A percentile compares a stretch with the other conserved stretches of the same genome.
These are phyloP conservation scores for Darevskia mixta DNA, from an alignment of 2,797 vertebrate genomes.

Conservation along the genomic window DNA sequence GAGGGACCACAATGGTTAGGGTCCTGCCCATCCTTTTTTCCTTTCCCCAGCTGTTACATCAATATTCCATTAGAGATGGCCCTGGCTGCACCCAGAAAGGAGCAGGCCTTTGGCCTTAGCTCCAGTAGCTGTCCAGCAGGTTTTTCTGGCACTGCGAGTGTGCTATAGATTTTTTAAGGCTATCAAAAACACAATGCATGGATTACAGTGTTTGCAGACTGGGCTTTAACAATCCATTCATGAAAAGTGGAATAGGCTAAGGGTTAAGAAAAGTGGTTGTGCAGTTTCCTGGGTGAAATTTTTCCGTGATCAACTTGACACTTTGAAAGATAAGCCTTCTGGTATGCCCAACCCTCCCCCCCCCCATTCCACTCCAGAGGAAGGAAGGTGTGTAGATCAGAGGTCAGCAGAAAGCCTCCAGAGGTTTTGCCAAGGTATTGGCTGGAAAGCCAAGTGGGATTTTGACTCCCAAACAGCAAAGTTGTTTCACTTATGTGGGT, in stretches of 20 bases:
- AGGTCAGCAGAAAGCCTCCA: neutral
- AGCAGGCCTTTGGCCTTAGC: neutral
- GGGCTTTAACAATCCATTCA: conserved; percentile 3
- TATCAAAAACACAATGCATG: neutral
- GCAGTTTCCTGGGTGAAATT: neutral
- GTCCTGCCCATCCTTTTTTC: neutral
- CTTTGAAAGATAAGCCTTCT: neutral
- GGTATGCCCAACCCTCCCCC: too few species aligned
- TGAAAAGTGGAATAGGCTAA: neutral
- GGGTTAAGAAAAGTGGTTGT: neutral
- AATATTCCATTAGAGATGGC: neutral
- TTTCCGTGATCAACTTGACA: neutral
- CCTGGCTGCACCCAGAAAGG: neutral
- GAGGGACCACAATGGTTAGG: too few species aligned
- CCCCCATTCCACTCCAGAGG: neutral
- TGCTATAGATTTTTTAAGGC: neutral
- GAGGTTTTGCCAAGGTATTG: neutral
- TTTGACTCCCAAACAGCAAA: neutral
- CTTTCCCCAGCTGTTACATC: neutral
- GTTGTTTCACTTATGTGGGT: too few species aligned
- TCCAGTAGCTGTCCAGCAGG: neutral
- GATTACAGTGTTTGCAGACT: conserved; percentile 16
- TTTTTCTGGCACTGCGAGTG: conserved; percentile 3
- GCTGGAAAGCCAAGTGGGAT: neutral
- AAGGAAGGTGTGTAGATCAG: too few species aligned